Evolutionary conservation across 1,140 invertebrate species (phyloP), one percentile per base, ranked within the genome.

Genomic region (Wiebesia pumilae): DNA sequence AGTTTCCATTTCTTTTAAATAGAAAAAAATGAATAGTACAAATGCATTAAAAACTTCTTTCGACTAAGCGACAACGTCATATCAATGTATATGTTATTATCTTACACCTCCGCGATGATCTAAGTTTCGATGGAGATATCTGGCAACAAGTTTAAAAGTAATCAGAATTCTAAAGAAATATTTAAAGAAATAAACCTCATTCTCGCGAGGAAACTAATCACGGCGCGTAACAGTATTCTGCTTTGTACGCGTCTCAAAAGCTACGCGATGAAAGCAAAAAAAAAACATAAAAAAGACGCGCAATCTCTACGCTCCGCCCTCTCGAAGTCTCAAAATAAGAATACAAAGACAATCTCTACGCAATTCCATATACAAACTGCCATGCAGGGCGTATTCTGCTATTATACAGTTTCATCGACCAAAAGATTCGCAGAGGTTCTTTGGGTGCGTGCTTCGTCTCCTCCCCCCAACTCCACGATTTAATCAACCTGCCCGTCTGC

Each of bases 321-420:
- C 30, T 24, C 30, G 16, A 54, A 62, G 35, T 19, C 40, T 40
- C 77, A 21, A 54, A 75, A 86, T 81, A 81, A 81, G 69, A 86
- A 86, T 81, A 35, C 54, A 73, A 81, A 81, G 81, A 80, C 51
- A 84, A 84, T 75, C 79, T 77, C 21, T 27, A 21, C 40, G 35
- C 84, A 85, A 80, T 85, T 43, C 73, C 35, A 78, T 67, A 83
- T 35, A 51, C n/a, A 58, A 12, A 58, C 43, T 16, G 47, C n/a
- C 1, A 82, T 4, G n/a, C 16, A 4, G 33, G 43, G 62, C 65
- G 67, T 51, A 71, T 40, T 33, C 38, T n/a, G 30, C 38, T 67
- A 69, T 71, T 71, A n/a, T 62, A 14, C 47, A 58, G 47, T 71
- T 30, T 2, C 16, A n/a, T 16, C 21, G 38, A 40, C 38, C 71